phyloP scores from a whole-genome alignment of 2,113 vertebrate species.

The Sarotherodon lohbergeri region DNA sequence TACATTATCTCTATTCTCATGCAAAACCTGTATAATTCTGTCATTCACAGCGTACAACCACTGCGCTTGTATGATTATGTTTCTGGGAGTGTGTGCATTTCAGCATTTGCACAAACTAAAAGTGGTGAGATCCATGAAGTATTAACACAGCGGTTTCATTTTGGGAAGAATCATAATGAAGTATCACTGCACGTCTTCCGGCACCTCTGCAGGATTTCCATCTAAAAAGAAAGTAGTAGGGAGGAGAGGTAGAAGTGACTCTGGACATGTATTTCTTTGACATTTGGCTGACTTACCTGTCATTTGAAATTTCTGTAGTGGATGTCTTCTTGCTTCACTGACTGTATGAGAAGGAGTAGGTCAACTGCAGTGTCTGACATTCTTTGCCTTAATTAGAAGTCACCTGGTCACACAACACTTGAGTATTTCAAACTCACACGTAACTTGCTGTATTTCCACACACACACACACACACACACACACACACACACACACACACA shows the following conservation, averaged over 20 bases:
- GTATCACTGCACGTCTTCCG: background rate
- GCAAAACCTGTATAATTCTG: slow-evolving; percentile 53
- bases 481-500: too few relatives aligned
- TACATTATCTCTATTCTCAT: slow-evolving; percentile 53
- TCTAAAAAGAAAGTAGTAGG: background rate
- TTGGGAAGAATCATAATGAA: slow-evolving; percentile 30
- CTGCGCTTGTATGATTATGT: background rate
- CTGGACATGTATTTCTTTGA: slow-evolving; percentile 37
- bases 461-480: background rate
- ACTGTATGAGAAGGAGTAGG: slow-evolving; percentile 22
- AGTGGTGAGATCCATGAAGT: background rate
- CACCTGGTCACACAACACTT: background rate
- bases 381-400: slow-evolving; percentile 31
- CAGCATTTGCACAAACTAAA: background rate
- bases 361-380: slow-evolving; percentile 34
- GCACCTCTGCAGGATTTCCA: background rate
- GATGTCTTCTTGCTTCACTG: slow-evolving; percentile 18
- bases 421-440: background rate
- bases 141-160: slow-evolving; percentile 17
- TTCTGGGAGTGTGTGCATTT: background rate
- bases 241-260: slow-evolving; percentile 29
- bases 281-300: slow-evolving; percentile 46
- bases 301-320: slow-evolving; percentile 45
- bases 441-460: background rate
- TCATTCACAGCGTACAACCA: slow-evolving; percentile 27